These are phyloP conservation scores for Sebastes kiyomatsui DNA, from an alignment of 2,797 vertebrate species.

Conservation along the genomic window DNA sequence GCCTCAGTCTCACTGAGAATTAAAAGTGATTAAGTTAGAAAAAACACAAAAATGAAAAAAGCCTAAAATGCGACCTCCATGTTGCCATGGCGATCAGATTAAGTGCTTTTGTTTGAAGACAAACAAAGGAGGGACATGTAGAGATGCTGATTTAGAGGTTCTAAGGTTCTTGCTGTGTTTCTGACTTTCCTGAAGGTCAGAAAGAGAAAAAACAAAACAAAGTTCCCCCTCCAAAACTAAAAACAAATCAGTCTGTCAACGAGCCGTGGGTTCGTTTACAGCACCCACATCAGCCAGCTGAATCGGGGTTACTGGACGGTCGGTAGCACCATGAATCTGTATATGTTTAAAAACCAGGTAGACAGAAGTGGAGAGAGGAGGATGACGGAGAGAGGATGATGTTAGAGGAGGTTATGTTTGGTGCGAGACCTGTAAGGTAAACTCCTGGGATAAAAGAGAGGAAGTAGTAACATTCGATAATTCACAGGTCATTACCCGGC, in stretches of 20 bases:
- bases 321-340: conserved; percentile 95
- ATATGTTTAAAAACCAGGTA: conserved; percentile 27
- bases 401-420: conserved; percentile 85
- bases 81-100: conserved; percentile 75
- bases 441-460: conserved; percentile 88
- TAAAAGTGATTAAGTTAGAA: conserved; percentile 75
- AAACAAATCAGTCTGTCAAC: conserved; percentile 63
- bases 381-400: background rate
- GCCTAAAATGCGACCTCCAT: conserved; percentile 41
- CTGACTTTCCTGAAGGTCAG: conserved; percentile 86
- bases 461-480: conserved; percentile 91
- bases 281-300: conserved; percentile 87
- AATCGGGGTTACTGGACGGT: conserved; percentile 92
- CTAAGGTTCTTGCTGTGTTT: conserved; percentile 78
- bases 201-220: background rate
- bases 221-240: conserved; percentile 70
- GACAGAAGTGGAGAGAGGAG: conserved; percentile 1
- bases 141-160: conserved; percentile 86
- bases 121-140: conserved; percentile 75
- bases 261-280: conserved; percentile 86
- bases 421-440: conserved; percentile 88
- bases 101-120: conserved; percentile 35
- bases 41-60: conserved; percentile 67
- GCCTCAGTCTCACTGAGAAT: conserved; percentile 94
- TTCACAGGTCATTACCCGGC: conserved; percentile 97